A percentile compares a stretch with the other conserved stretches of the same genome.
These are phyloP conservation scores for Datnioides undecimradiatus DNA, from an alignment of 2,113 vertebrate genomes.

Conservation along the genomic window DNA sequence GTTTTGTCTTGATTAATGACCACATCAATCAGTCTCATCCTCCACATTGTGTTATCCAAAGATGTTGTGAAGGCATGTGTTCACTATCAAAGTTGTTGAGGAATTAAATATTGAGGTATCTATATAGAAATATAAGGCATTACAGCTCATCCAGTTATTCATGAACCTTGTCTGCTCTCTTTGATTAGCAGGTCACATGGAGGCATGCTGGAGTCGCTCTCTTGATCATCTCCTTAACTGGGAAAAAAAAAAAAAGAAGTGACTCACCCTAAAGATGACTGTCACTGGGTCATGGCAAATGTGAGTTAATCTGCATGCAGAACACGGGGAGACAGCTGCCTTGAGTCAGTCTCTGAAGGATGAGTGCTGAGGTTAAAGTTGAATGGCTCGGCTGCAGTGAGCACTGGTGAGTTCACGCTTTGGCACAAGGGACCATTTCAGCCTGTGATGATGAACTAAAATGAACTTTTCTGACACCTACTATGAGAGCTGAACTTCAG, in stretches of 20 bases:
- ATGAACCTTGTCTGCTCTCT: background rate
- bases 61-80: background rate
- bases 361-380: background rate
- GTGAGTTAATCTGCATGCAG: conserved; percentile 13
- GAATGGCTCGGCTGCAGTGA: background rate
- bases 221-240: background rate
- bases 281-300: background rate
- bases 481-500: conserved; percentile 61
- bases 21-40: background rate
- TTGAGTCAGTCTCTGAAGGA: background rate
- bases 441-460: conserved; percentile 56
- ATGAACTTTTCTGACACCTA: conserved; percentile 66
- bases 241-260: background rate
- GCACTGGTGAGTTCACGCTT: background rate
- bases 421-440: background rate
- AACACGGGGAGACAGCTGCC: too few relatives aligned
- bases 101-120: background rate
- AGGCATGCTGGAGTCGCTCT: background rate
- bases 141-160: too few relatives aligned
- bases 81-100: background rate
- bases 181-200: background rate
- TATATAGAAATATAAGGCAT: too few relatives aligned
- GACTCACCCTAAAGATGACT: background rate
- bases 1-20: too few relatives aligned
- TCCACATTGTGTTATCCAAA: too few relatives aligned